Evolutionary conservation across 2,888 invertebrate genomes (phyloP).

Genomic region (Cordylochernes scorpioides): DNA sequence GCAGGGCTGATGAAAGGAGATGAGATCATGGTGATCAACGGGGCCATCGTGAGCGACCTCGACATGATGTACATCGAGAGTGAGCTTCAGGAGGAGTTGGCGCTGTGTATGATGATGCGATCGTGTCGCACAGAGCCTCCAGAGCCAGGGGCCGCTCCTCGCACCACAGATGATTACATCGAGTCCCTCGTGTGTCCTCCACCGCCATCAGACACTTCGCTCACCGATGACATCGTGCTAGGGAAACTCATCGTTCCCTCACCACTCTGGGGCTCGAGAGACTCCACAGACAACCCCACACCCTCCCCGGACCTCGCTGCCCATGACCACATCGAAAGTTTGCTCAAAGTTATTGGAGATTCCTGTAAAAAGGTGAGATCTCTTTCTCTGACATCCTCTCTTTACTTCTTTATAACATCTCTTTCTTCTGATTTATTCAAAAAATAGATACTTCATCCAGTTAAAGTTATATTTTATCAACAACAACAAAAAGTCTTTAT

Average conservation of each 20-base stretch:
- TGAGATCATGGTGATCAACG: slow-evolving; percentile 96
- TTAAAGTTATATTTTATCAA: no score
- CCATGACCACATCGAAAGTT: no score
- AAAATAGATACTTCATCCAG: no score
- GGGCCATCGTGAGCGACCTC: slow-evolving; percentile 84
- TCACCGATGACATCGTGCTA: slow-evolving; percentile 86
- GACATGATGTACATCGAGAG: slow-evolving; percentile 99
- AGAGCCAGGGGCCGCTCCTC: slow-evolving; percentile 8
- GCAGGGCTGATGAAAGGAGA: slow-evolving; percentile 90
- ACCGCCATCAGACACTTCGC: slow-evolving; percentile 66
- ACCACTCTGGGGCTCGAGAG: slow-evolving; percentile 74
- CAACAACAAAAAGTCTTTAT: no score
- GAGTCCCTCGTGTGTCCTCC: slow-evolving; percentile 63
- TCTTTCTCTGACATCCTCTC: no score
- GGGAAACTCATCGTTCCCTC: slow-evolving; percentile 86
- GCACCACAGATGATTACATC: slow-evolving; percentile 53
- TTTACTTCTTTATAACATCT: no score
- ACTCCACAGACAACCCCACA: no score
- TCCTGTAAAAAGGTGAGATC: no score
- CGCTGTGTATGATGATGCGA: slow-evolving; percentile 87
- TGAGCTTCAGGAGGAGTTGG: slow-evolving; percentile 73
- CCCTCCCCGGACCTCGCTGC: no score
- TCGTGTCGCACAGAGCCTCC: slow-evolving; percentile 44
- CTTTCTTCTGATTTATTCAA: no score
- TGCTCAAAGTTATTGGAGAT: no score